Conservation (phyloP, 1,140 invertebrate genomes). For the Bicyclus anynana region DNA sequence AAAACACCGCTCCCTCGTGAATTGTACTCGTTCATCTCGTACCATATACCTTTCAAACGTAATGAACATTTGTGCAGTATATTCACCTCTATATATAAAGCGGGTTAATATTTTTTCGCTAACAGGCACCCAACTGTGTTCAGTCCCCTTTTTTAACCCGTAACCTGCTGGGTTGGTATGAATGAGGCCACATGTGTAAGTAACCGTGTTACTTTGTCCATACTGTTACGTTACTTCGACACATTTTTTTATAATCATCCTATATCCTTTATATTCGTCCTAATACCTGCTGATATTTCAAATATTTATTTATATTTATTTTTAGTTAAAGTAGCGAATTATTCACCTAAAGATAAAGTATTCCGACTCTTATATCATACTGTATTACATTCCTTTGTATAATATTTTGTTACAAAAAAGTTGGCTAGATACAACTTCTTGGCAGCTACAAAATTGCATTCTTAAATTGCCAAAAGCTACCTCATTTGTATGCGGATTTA, state of each 20-base stretch:
- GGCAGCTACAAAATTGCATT: too few relatives aligned
- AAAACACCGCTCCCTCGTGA: not conserved
- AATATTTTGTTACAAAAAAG: too few relatives aligned
- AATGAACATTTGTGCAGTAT: conserved; percentile 1
- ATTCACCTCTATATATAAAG: conserved; percentile 7
- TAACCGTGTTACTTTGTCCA: not conserved
- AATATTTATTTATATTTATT: too few relatives aligned
- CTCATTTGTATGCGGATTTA: not conserved
- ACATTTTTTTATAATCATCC: too few relatives aligned
- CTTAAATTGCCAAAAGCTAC: not conserved
- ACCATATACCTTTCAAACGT: not conserved
- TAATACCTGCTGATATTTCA: too few relatives aligned
- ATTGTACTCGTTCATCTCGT: not conserved
- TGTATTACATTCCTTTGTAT: too few relatives aligned
- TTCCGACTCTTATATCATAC: too few relatives aligned
- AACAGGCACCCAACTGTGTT: conserved; percentile 26
- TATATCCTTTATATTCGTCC: too few relatives aligned
- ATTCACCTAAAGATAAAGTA: too few relatives aligned
- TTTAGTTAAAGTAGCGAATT: too few relatives aligned
- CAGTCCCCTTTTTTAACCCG: conserved; percentile 13
- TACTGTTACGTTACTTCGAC: not conserved
- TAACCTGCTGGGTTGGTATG: conserved; percentile 26
- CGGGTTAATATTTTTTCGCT: conserved; percentile 21
- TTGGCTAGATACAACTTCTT: too few relatives aligned
- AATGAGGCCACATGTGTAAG: conserved; percentile 10